Conservation (phyloP, 2,113 vertebrate genomes). For the Procavia capensis region DNA sequence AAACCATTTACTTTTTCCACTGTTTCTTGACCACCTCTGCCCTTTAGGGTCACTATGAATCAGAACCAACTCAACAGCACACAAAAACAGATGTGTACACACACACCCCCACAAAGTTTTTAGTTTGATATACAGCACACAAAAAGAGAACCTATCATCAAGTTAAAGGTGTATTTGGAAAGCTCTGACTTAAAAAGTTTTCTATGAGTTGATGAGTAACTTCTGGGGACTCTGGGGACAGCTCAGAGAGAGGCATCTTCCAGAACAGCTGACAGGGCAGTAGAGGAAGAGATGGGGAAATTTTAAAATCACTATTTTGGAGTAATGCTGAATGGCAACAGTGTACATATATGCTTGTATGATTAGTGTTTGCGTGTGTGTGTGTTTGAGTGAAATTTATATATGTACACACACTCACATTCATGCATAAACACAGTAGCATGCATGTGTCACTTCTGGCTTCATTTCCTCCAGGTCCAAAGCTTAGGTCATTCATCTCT, state of each 20-base stretch:
- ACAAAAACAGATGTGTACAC: background rate
- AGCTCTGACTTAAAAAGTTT: background rate
- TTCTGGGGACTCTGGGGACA: too few species aligned
- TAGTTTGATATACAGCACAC: background rate
- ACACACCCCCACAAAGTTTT: background rate
- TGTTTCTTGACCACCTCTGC: background rate
- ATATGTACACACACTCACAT: background rate
- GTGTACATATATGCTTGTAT: too few species aligned
- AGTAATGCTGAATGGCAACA: background rate
- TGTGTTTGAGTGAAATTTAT: too few species aligned
- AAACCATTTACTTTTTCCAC: background rate
- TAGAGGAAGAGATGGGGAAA: too few species aligned
- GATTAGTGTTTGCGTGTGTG: too few species aligned
- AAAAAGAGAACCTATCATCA: background rate
- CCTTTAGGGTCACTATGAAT: background rate
- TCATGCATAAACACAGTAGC: background rate
- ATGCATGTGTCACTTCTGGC: background rate
- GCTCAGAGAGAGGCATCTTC: background rate
- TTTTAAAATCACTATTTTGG: background rate
- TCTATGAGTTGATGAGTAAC: background rate
- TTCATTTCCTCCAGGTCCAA: accelerated
- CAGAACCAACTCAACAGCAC: background rate
- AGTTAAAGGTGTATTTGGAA: too few species aligned
- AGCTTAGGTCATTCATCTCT: background rate
- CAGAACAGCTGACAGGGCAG: background rate